Evolutionary conservation across 2,797 vertebrate species (phyloP).

Genomic region (Notolepis coatsorum): DNA sequence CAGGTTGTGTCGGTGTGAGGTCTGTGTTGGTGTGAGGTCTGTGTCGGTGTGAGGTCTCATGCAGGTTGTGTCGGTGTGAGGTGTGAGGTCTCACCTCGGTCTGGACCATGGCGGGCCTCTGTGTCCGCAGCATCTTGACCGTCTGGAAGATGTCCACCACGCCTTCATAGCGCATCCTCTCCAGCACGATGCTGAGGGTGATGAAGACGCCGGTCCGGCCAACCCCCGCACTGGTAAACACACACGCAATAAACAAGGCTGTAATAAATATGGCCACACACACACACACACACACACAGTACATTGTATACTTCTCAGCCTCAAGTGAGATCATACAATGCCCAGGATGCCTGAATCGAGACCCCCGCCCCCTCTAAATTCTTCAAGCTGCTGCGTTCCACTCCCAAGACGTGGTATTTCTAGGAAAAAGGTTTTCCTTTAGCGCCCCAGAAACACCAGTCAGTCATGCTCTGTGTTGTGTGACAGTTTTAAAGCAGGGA

Average conservation of each 20-base stretch:
- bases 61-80: neutral
- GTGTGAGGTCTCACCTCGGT: slow-evolving; percentile 87
- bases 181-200: slow-evolving; percentile 97
- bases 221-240: slow-evolving; percentile 88
- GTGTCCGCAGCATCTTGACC: slow-evolving; percentile 97
- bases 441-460: neutral
- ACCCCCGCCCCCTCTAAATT: neutral
- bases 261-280: neutral
- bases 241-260: neutral
- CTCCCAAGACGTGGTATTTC: neutral
- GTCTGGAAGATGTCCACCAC: slow-evolving; percentile 99
- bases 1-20: too few relatives aligned
- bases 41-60: too few relatives aligned
- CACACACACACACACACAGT: neutral
- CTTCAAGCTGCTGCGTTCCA: neutral
- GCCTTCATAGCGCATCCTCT: slow-evolving; percentile 97
- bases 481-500: neutral
- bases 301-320: neutral
- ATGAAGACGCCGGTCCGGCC: slow-evolving; percentile 97
- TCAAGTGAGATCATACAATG: neutral
- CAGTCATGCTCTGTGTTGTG: neutral
- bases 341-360: neutral
- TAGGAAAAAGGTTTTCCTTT: neutral
- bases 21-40: too few relatives aligned
- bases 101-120: slow-evolving; percentile 98